Evolutionary conservation across 2,797 vertebrate genomes (phyloP).

Genomic region (Cuniculus paca): DNA sequence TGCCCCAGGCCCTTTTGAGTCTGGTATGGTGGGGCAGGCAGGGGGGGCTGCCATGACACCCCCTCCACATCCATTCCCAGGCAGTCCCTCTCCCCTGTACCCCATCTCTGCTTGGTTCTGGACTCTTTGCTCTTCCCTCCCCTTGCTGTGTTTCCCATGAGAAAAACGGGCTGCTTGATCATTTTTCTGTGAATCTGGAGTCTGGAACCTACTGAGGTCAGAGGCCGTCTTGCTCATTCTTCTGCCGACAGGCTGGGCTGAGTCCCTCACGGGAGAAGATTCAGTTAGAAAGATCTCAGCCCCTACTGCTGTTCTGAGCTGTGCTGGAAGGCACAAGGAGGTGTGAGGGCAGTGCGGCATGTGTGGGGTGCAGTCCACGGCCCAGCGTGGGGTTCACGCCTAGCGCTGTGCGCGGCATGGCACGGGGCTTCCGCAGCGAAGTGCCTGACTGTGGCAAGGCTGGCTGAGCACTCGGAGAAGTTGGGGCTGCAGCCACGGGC

Average conservation of each 20-base stretch:
- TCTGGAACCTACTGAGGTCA: background rate
- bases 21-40: background rate
- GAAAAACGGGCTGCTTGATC: background rate
- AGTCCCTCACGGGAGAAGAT: background rate
- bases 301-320: background rate
- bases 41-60: background rate
- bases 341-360: background rate
- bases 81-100: background rate
- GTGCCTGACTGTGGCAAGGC: background rate
- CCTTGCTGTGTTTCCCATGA: background rate
- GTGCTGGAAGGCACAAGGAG: background rate
- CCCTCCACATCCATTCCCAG: background rate
- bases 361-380: background rate
- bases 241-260: background rate
- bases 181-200: background rate
- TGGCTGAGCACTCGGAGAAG: slow-evolving; percentile 18
- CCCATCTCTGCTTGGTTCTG: background rate
- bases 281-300: background rate
- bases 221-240: background rate
- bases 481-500: background rate
- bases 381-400: background rate
- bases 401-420: background rate
- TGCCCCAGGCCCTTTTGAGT: too few relatives aligned
- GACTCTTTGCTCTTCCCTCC: background rate
- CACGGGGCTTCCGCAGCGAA: background rate